Base-by-base conservation (phyloP, 2,797 vertebrate species). In the Anguilla marmorata region DNA sequence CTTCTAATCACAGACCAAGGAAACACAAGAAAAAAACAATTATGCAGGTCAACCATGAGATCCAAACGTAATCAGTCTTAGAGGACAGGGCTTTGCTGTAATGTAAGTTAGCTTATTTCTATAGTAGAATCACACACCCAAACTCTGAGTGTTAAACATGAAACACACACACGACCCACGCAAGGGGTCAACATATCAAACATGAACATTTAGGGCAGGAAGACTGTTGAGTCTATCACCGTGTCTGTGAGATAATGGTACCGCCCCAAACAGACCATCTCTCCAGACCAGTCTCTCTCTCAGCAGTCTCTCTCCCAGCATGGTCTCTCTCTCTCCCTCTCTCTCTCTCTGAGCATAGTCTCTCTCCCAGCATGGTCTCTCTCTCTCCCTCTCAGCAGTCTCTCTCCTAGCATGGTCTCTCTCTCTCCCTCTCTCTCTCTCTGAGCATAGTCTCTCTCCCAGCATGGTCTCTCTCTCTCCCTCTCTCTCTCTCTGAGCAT, bases 401-500 rank as follows among this genome's bases (percentile, higher is more conserved):
- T n/a, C 0, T 8, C 7, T 8, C 2, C 11, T 0, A 7, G 3
- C 54, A 12, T 16, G 16, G 8, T 11, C 19, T n/a, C 66, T n/a
- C 5, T 58, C 86, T 60, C 74, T 82, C 50, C n/a, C 56, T 33
- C 9, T 74, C 72, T 74, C 72, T 74, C 30, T 74, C 72, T 74
- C 72, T 4, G 0, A 19, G 33, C 33, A 33, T 33, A 1, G 33
- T 74, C 72, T 74, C 30, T 74, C 72, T 74, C 72, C 33, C 1
- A 33, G 33, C 33, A 33, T 33, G 33, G 33, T 30, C 60, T n/a
- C 60, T n/a, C 60, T 63, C 19, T 24, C 60, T 63, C 24, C 24
- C 60, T 5, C 19, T 24, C 19, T n/a, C 66, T n/a, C 21, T 58
- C 86, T 60, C 74, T 82, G 30, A 33, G 33, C 50, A 27, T 33